A percentile compares a stretch with the other conserved stretches of the same genome.
Conservation (phyloP, 2,888 invertebrate genomes). For the Diadromus collaris region DNA sequence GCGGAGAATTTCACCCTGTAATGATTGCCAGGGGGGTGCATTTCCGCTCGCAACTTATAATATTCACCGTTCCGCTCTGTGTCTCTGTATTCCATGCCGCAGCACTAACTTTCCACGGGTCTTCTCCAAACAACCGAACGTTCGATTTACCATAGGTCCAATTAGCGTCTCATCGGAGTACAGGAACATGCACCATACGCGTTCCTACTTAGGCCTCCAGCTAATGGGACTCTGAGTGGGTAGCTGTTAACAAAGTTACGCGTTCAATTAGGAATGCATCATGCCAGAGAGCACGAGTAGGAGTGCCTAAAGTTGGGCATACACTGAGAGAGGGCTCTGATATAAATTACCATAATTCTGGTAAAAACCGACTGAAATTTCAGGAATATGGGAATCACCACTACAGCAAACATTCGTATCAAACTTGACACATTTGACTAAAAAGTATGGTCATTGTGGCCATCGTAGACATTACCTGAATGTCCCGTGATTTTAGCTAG, state of each 20-base stretch:
- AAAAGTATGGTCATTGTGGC: too few relatives aligned
- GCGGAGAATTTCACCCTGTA: conserved; percentile 29
- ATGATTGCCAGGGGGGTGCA: conserved; percentile 31
- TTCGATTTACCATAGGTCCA: conserved; percentile 46
- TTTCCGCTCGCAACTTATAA: background rate
- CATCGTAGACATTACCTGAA: too few relatives aligned
- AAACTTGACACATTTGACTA: too few relatives aligned
- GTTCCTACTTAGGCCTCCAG: conserved; percentile 26
- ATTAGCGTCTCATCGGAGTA: conserved; percentile 34
- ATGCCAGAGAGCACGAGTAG: conserved; percentile 7
- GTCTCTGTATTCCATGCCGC: background rate
- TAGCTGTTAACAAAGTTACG: conserved; percentile 45
- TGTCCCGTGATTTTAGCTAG: too few relatives aligned
- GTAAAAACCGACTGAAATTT: too few relatives aligned
- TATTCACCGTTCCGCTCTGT: background rate
- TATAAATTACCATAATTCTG: background rate
- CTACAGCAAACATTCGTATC: too few relatives aligned
- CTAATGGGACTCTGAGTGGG: conserved; percentile 44
- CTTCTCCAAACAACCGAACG: conserved; percentile 13
- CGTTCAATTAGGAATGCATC: conserved; percentile 51
- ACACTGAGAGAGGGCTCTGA: background rate
- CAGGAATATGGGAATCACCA: too few relatives aligned
- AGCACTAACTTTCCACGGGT: conserved; percentile 23
- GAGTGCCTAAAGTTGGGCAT: background rate
- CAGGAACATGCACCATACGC: conserved; percentile 19